Conservation (phyloP, 2,113 vertebrate species). For the Seriola aureovittata region DNA sequence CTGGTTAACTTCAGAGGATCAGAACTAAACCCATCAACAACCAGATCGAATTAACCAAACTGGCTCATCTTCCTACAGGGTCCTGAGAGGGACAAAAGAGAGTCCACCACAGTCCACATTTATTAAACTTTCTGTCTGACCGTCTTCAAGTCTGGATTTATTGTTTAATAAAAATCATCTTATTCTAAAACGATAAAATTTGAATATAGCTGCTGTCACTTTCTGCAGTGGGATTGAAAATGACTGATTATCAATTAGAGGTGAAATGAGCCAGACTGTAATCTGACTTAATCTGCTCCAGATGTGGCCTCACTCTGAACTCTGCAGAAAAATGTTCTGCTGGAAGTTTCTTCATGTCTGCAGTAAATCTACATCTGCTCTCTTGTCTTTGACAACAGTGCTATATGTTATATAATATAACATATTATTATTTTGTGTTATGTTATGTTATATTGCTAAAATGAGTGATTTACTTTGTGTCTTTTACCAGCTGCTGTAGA, state of each 20-base stretch:
- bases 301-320: slow-evolving; percentile 28
- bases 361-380: slow-evolving; percentile 15
- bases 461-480: not conserved
- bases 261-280: slow-evolving; percentile 19
- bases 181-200: not conserved
- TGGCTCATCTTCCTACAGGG: too few relatives aligned
- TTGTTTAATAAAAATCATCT: not conserved
- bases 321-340: slow-evolving; percentile 22
- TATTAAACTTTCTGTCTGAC: too few relatives aligned
- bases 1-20: too few relatives aligned
- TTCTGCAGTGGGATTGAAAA: not conserved
- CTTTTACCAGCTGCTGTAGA: not conserved
- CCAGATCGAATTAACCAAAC: too few relatives aligned
- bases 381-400: not conserved
- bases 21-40: too few relatives aligned
- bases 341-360: slow-evolving; percentile 12
- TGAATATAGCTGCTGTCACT: not conserved
- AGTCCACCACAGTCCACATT: too few relatives aligned
- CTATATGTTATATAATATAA: not conserved
- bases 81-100: too few relatives aligned
- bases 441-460: not conserved
- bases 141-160: not conserved
- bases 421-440: too few relatives aligned
- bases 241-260: slow-evolving; percentile 10
- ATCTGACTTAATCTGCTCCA: slow-evolving; percentile 35